Percentiles rank a stretch among this genome's conserved stretches.
Conservation (phyloP, 2,888 invertebrate genomes). For the Cephus pygmeus region DNA sequence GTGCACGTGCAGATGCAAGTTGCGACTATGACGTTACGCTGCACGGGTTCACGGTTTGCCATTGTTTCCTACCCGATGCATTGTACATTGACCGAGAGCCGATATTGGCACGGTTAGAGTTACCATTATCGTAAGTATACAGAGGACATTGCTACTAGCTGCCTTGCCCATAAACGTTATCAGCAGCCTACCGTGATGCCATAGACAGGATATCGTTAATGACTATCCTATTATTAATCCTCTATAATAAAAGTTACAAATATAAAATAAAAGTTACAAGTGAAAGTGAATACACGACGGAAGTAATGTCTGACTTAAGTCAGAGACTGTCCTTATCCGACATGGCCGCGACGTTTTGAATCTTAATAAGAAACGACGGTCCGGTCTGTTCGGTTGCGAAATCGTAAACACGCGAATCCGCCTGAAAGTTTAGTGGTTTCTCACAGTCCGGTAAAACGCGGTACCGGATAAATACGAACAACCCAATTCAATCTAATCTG, state of each 20-base stretch:
- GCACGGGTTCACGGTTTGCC: slow-evolving; percentile 1
- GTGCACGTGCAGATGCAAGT: background rate
- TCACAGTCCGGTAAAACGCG: slow-evolving; percentile 40
- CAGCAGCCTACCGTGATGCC: background rate
- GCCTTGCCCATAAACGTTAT: background rate
- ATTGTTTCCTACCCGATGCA: slow-evolving; percentile 40
- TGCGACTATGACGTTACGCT: background rate
- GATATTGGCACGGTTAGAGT: slow-evolving; percentile 27
- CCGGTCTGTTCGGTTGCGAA: slow-evolving; percentile 7
- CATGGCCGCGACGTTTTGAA: slow-evolving; percentile 16
- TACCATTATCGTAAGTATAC: background rate
- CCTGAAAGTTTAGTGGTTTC: slow-evolving; percentile 48
- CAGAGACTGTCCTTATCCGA: background rate
- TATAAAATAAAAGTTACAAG: background rate
- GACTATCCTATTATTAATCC: background rate
- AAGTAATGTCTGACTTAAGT: background rate
- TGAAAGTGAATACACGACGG: background rate
- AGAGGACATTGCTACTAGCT: background rate
- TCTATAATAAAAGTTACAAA: no score
- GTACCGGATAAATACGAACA: slow-evolving; percentile 32
- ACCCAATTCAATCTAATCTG: slow-evolving; percentile 43
- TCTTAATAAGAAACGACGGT: slow-evolving; percentile 28
- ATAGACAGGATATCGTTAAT: background rate
- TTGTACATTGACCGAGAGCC: slow-evolving; percentile 32
- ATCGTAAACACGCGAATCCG: slow-evolving; percentile 26